Conservation (phyloP, 2,888 invertebrate species). For the Eulithis testata region DNA sequence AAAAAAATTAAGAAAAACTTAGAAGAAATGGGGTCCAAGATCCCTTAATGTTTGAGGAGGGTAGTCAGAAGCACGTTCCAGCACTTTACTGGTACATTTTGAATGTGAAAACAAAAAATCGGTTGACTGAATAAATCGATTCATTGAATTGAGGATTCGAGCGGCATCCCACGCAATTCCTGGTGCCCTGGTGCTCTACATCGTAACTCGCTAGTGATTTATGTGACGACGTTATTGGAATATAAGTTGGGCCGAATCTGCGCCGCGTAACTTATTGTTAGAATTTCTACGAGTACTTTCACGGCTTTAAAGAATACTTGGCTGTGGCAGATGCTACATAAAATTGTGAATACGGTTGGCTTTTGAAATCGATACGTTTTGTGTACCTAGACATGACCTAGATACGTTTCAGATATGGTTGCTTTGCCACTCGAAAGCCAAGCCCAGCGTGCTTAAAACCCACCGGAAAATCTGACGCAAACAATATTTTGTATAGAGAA, state of each 20-base stretch:
- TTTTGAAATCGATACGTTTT: not conserved
- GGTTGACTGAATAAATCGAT: slow-evolving; percentile 33
- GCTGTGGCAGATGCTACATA: not conserved
- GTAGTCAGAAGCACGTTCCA: no score
- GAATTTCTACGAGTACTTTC: slow-evolving; percentile 4
- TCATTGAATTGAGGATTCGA: slow-evolving; percentile 30
- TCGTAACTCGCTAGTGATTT: slow-evolving; percentile 36
- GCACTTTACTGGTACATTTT: no score
- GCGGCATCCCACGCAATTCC: slow-evolving; percentile 28
- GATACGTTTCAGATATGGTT: not conserved
- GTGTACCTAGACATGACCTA: no score
- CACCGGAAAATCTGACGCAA: not conserved
- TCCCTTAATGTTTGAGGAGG: no score
- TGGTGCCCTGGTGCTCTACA: slow-evolving; percentile 34
- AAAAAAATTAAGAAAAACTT: no score
- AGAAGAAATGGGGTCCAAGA: no score
- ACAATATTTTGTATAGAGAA: slow-evolving; percentile 14
- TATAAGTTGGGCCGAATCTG: slow-evolving; percentile 23
- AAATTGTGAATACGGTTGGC: not conserved
- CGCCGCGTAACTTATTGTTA: slow-evolving; percentile 15
- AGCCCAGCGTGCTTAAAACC: not conserved
- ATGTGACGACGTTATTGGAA: slow-evolving; percentile 38
- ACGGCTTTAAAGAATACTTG: not conserved
- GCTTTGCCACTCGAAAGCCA: not conserved
- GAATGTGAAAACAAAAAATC: not conserved